Evolutionary conservation across 2,888 invertebrate genomes (phyloP).

Genomic region (Dastarcus helophoroides): DNA sequence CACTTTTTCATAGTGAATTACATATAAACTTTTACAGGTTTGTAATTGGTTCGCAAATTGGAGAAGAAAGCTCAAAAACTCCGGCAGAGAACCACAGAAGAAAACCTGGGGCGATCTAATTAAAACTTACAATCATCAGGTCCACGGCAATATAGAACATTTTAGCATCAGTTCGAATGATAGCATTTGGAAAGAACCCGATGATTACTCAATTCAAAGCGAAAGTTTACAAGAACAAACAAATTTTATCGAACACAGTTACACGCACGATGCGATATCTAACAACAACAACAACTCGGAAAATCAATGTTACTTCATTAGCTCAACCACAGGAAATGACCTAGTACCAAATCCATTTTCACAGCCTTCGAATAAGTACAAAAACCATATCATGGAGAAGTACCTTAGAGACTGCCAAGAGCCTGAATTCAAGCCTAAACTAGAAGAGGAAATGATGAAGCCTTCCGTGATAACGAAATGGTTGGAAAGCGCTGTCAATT

Average conservation of each 20-base stretch:
- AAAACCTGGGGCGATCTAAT: constrained; percentile 66
- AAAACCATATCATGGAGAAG: constrained; percentile 49
- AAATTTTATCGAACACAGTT: constrained; percentile 27
- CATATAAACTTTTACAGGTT: constrained; percentile 39
- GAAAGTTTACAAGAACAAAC: constrained; percentile 7
- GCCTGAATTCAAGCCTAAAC: constrained; percentile 19
- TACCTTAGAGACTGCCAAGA: constrained; percentile 41
- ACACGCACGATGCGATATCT: constrained; percentile 19
- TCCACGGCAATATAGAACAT: constrained; percentile 67
- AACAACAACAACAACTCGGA: constrained; percentile 17
- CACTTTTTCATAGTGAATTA: too few species aligned
- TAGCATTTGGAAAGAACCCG: constrained; percentile 67
- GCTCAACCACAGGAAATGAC: constrained; percentile 35
- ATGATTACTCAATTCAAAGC: constrained; percentile 20
- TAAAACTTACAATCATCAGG: constrained; percentile 59
- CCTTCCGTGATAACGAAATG: constrained; percentile 60
- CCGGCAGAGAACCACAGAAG: constrained; percentile 54
- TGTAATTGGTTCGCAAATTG: constrained; percentile 80
- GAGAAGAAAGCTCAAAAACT: constrained; percentile 67
- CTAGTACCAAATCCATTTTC: constrained; percentile 27
- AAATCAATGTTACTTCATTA: constrained; percentile 35
- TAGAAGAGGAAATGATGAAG: constrained; percentile 22
- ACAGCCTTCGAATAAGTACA: constrained; percentile 39
- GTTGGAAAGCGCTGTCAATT: constrained; percentile 64
- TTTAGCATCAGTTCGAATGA: constrained; percentile 69